Evolutionary conservation across 2,888 invertebrate genomes (phyloP).

Genomic region (Andrena bicolor): DNA sequence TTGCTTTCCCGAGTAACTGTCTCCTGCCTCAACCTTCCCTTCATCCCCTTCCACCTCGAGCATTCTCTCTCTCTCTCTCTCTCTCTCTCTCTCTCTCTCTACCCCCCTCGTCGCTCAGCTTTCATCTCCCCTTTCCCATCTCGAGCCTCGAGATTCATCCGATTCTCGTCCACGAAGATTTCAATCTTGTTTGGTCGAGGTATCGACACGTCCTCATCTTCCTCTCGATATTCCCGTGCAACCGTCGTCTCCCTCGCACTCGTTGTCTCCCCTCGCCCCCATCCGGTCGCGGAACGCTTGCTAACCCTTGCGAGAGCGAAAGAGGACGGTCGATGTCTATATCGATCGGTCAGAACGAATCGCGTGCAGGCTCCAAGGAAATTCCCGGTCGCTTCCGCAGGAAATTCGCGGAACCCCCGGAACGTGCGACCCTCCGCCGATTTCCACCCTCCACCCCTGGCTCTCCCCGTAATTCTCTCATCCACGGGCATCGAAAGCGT

Average conservation of each 20-base stretch:
- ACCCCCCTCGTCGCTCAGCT: constrained; percentile 35
- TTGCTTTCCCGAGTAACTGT: constrained; percentile 36
- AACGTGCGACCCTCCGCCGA: constrained; percentile 47
- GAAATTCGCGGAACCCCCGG: constrained; percentile 71
- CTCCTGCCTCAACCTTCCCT: constrained; percentile 26
- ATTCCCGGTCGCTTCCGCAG: constrained; percentile 72
- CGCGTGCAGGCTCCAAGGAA: constrained; percentile 57
- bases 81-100: not conserved
- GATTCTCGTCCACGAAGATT: constrained; percentile 78
- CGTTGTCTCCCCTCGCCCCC: constrained; percentile 18
- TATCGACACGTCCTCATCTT: constrained; percentile 74
- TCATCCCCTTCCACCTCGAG: constrained; percentile 19
- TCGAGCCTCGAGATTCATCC: constrained; percentile 72
- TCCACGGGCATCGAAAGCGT: constrained; percentile 30
- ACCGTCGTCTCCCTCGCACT: constrained; percentile 23
- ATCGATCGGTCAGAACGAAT: constrained; percentile 65
- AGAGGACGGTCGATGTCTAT: constrained; percentile 46
- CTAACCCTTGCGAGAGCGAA: constrained; percentile 60
- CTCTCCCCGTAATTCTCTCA: not conserved
- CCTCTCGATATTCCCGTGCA: constrained; percentile 66
- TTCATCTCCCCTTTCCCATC: constrained; percentile 76
- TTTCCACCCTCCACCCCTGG: constrained; percentile 25
- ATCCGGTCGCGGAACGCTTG: constrained; percentile 51
- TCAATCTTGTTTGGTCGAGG: constrained; percentile 80
- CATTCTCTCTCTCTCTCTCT: not conserved